Evolutionary conservation across 2,113 vertebrate genomes (phyloP).

Genomic region (Spilogale gracilis): DNA sequence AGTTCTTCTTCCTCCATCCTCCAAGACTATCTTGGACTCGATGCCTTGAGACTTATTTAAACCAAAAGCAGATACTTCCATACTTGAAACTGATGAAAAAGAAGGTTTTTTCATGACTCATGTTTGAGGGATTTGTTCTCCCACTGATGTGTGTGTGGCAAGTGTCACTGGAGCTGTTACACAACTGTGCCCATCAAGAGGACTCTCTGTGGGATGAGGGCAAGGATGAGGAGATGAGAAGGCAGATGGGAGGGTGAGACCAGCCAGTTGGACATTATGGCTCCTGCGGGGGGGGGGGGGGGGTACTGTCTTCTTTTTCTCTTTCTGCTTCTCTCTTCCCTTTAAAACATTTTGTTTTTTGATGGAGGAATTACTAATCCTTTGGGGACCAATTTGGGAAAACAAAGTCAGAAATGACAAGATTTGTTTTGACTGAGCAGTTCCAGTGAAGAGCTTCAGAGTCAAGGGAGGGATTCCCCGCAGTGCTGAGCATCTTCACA

Average conservation of each 20-base stretch:
- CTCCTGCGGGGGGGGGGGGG: not conserved
- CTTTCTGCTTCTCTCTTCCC: not conserved
- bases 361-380: conserved; percentile 32
- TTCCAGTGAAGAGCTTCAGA: not conserved
- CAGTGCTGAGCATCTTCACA: not conserved
- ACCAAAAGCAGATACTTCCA: not conserved
- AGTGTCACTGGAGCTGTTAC: not conserved
- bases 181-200: not conserved
- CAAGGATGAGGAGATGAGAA: not conserved
- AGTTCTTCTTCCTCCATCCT: not conserved
- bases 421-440: not conserved
- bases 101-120: not conserved
- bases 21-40: not conserved
- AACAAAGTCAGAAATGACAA: conserved; percentile 21
- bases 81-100: not conserved
- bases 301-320: not conserved
- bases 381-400: conserved; percentile 29
- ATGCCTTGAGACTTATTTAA: not conserved
- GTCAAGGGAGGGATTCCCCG: not conserved
- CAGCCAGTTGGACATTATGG: not conserved
- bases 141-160: not conserved
- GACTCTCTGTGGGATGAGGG: not conserved
- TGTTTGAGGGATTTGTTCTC: not conserved
- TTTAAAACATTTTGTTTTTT: not conserved
- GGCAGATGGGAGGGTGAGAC: not conserved